Percentiles rank a stretch among this genome's conserved stretches.
These are phyloP conservation scores for Hemicordylus capensis DNA, from an alignment of 2,113 vertebrate genomes.

Conservation along the genomic window DNA sequence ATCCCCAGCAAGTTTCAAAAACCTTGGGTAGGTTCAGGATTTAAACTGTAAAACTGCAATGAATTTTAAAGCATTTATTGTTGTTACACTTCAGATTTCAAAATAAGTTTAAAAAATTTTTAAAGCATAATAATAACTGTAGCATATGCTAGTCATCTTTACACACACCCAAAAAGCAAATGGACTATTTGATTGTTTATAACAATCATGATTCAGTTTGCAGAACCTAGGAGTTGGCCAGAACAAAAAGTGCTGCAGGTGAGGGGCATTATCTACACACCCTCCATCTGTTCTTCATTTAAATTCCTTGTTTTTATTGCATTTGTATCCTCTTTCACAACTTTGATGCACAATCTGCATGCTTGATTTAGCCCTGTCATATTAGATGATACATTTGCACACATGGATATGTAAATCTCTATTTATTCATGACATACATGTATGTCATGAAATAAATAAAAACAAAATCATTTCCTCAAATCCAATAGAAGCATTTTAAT, in stretches of 20 bases:
- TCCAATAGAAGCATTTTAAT: no score
- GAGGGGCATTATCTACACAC: no score
- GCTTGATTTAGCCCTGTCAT: no score
- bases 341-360: no score
- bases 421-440: no score
- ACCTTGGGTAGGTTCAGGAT: not conserved
- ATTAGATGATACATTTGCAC: no score
- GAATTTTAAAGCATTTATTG: not conserved
- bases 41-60: not conserved
- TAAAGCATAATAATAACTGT: not conserved
- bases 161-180: not conserved
- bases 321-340: no score
- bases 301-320: no score
- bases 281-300: not conserved
- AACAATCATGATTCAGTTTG: not conserved
- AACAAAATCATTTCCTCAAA: no score
- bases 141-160: not conserved
- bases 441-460: no score
- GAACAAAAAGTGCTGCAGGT: not conserved
- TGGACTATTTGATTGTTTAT: not conserved
- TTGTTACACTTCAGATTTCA: not conserved
- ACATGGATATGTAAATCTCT: no score
- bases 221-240: not conserved
- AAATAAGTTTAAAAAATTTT: not conserved
- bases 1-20: not conserved